These are phyloP conservation scores for Cancer borealis DNA, from an alignment of 2,888 invertebrate species.

Conservation along the genomic window DNA sequence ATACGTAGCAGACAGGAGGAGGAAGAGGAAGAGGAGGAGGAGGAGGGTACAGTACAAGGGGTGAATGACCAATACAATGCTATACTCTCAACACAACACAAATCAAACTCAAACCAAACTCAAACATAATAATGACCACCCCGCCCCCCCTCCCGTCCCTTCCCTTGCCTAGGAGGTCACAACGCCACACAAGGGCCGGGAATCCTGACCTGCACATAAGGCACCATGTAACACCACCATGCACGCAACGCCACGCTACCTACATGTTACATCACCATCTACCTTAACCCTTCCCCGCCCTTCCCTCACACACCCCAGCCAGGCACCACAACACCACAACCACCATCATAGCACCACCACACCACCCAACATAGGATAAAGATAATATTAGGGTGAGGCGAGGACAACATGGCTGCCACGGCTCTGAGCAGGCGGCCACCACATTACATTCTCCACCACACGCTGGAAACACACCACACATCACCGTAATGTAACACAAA, in stretches of 20 bases:
- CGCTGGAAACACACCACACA: neutral
- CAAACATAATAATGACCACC: neutral
- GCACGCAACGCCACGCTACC: neutral
- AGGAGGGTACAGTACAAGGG: neutral
- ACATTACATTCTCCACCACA: neutral
- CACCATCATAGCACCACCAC: neutral
- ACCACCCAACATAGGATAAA: neutral
- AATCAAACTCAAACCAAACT: neutral
- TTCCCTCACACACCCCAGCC: neutral
- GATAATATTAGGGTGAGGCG: conserved; percentile 30
- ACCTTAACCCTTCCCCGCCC: neutral
- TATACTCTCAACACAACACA: neutral
- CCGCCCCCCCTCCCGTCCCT: too few relatives aligned
- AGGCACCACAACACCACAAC: neutral
- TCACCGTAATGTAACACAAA: neutral
- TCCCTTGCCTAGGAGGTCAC: neutral
- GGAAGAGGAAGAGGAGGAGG: neutral
- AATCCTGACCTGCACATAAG: neutral
- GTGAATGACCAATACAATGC: neutral
- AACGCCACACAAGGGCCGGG: neutral
- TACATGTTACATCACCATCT: neutral
- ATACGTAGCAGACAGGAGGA: neutral
- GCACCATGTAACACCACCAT: neutral
- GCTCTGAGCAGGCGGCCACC: conserved; percentile 16
- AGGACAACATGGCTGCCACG: conserved; percentile 72